Evolutionary conservation across 2,113 vertebrate genomes (phyloP).

Genomic region (Phaethornis superciliosus): DNA sequence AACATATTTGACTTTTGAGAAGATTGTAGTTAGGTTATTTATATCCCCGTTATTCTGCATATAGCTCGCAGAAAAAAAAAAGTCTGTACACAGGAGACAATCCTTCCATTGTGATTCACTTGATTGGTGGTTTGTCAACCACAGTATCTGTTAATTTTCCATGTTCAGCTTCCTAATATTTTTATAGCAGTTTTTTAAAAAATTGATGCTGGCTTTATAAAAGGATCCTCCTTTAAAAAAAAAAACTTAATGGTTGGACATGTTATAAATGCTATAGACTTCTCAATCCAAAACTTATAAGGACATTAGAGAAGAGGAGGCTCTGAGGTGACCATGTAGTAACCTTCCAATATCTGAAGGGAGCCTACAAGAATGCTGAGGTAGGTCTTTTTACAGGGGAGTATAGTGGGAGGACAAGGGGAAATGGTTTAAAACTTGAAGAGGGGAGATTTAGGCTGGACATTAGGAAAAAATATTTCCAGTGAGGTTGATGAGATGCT

Average conservation of each 20-base stretch:
- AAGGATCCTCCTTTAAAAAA: neutral
- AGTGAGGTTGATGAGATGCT: too few relatives aligned
- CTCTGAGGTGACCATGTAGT: too few relatives aligned
- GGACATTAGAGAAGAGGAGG: neutral
- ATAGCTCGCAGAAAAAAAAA: neutral
- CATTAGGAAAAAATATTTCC: too few relatives aligned
- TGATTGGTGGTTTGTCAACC: neutral
- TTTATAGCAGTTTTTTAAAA: neutral
- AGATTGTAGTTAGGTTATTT: neutral
- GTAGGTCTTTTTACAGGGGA: too few relatives aligned
- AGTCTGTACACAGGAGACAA: neutral
- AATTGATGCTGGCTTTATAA: neutral
- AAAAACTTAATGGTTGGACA: rapidly evolving
- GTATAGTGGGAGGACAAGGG: too few relatives aligned
- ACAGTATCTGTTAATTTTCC: neutral
- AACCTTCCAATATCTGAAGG: too few relatives aligned
- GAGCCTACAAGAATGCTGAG: too few relatives aligned
- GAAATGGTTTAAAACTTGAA: too few relatives aligned
- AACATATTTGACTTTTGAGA: neutral
- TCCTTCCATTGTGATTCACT: neutral
- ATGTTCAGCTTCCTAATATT: neutral
- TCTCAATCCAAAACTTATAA: neutral
- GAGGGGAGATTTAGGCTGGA: too few relatives aligned
- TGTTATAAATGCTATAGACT: neutral
- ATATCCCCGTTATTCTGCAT: neutral